These are phyloP conservation scores for Callipepla squamata DNA, from an alignment of 2,113 vertebrate genomes.

Conservation along the genomic window DNA sequence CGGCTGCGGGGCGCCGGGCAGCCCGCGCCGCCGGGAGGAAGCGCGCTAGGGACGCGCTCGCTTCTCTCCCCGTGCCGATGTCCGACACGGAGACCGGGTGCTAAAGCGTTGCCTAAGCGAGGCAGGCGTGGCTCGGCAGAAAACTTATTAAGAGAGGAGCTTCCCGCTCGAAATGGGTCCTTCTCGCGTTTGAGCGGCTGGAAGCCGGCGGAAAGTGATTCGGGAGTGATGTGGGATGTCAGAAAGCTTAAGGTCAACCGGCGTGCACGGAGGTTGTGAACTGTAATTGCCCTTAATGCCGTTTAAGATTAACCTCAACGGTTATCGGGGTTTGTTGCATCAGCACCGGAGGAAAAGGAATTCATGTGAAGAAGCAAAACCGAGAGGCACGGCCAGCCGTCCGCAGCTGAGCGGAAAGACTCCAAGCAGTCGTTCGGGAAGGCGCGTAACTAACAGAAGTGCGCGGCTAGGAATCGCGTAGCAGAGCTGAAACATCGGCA, in stretches of 20 bases:
- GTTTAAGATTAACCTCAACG: slow-evolving; percentile 63
- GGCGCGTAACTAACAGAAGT: not conserved
- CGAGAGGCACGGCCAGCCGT: not conserved
- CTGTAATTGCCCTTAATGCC: slow-evolving; percentile 62
- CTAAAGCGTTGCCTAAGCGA: slow-evolving; percentile 7
- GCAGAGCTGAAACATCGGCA: not conserved
- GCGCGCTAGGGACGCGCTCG: not conserved
- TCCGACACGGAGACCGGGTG: not conserved
- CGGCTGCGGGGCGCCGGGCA: not conserved
- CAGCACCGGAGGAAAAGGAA: slow-evolving; percentile 52
- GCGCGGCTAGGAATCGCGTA: not conserved
- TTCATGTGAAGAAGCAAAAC: slow-evolving; percentile 44
- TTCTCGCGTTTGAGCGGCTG: not conserved
- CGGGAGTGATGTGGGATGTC: slow-evolving; percentile 7
- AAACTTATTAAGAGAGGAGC: not conserved
- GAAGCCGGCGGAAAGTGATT: not conserved
- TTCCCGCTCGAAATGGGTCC: slow-evolving; percentile 8
- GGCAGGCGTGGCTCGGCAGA: slow-evolving; percentile 7
- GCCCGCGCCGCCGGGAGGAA: not conserved
- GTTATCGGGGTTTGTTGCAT: slow-evolving; percentile 60
- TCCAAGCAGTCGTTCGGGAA: not conserved
- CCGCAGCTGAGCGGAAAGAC: not conserved
- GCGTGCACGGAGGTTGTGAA: slow-evolving; percentile 58
- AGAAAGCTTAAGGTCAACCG: slow-evolving; percentile 57
- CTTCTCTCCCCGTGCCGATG: not conserved